Conservation (phyloP, 2,888 invertebrate species). For the Drosophila yooni region DNA sequence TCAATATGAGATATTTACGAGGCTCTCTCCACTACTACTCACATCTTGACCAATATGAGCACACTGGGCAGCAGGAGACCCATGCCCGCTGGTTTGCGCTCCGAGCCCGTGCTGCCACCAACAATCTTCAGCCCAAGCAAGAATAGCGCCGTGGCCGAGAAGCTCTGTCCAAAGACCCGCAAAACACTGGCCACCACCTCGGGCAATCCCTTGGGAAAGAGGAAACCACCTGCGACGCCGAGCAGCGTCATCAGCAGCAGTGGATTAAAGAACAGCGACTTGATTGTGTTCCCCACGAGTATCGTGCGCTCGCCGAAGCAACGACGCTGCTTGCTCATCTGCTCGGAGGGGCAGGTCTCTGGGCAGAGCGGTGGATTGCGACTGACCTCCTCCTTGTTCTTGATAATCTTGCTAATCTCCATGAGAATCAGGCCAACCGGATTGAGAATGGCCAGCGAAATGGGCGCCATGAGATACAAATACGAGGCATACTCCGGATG, state of each 20-base stretch:
- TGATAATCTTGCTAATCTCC: conserved; percentile 89
- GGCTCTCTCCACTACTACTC: conserved; percentile 86
- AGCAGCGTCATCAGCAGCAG: conserved; percentile 96
- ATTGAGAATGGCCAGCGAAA: conserved; percentile 95
- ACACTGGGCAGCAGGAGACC: conserved; percentile 93
- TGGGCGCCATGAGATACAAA: conserved; percentile 96
- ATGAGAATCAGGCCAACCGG: conserved; percentile 95
- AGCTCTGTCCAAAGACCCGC: conserved; percentile 93
- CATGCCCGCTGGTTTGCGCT: conserved; percentile 86
- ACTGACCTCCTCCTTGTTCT: conserved; percentile 74
- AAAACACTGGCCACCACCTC: conserved; percentile 90
- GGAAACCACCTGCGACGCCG: conserved; percentile 93
- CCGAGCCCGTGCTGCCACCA: conserved; percentile 91
- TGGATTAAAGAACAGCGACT: conserved; percentile 94
- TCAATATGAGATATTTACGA: neutral
- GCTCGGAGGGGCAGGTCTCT: conserved; percentile 79
- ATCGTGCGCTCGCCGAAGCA: conserved; percentile 78
- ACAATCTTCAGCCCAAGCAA: conserved; percentile 96
- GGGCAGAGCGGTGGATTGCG: conserved; percentile 79
- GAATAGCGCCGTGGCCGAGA: conserved; percentile 96
- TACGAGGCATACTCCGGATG: conserved; percentile 97
- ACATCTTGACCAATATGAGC: conserved; percentile 95
- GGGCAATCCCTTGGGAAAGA: conserved; percentile 92
- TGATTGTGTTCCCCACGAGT: conserved; percentile 86
- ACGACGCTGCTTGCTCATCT: conserved; percentile 70